Base-by-base conservation (phyloP, 1,140 invertebrate species). In the Drosophila sechellia region DNA sequence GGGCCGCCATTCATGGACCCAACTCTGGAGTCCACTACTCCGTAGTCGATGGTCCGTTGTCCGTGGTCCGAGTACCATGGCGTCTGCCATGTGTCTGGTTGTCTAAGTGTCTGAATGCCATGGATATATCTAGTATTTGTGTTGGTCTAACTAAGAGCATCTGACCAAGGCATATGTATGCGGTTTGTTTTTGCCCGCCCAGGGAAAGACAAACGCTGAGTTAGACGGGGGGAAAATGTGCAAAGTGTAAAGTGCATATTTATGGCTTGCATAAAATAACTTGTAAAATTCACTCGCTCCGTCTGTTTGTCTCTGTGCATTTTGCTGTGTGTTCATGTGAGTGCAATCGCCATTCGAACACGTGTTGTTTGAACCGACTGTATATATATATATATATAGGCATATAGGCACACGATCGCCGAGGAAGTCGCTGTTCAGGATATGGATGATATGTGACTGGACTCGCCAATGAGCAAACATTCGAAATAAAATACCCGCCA, bases 241-340 rank as follows among this genome's bases (percentile, higher is more conserved):
- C 66, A 89, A 89, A 90, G 84, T 89, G 84, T 89, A 89, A 89
- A 89, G 84, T 89, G 84, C 84, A 89, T 89, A 89, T 89, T 89
- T 89, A 89, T 89, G 84, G 84, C 80, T 89, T 89, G 84, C 84
- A 89, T 84, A 89, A 89, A 89, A 89, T 83, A 80, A 89, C 84
- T 87, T 87, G 84, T 87, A 87, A 89, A 87, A 89, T 76, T 81
- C 84, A 89, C 61, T 87, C 76, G 70, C 65, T 86, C 75, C 53
- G 59, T 31, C 48, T 50, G n/a, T 50, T 49, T 49, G 60, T 58
- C 70, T 45, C 55, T 59, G 55, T 42, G n/a, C 3, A 17, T 46
- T 22, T 46, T 22, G 8, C 11, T 54, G 53, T 66, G 31, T 74
- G 52, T 81, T 73, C 58, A 77, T 77, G 68, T 81, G 81, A 81